Evolutionary conservation across 2,888 invertebrate genomes (phyloP), one percentile per base, ranked within the genome.

Genomic region (Hypolimnas misippus): DNA sequence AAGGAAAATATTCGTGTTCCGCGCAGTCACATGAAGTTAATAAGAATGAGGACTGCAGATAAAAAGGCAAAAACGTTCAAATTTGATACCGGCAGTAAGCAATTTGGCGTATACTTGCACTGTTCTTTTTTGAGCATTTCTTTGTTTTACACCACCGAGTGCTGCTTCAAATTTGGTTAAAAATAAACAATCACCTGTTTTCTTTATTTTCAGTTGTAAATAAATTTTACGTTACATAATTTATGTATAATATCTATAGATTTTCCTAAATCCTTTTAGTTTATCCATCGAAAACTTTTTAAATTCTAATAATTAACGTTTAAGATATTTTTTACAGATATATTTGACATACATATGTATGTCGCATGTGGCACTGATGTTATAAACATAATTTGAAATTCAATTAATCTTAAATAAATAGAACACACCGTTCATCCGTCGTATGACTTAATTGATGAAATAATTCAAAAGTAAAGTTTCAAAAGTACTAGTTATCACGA

Each of bases 1-100:
- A 81, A 80, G 81, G 86, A 85, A 81, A 84, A 74, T 83, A 89
- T 81, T 76, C 88, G 92, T 73, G 76, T 87, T 74, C 88, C 89
- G 82, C 92, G 94, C 83, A 94, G 94, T 93, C 89, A 93, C 88
- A 91, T 93, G 93, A 88, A 93, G 93, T 87, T 94, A 84, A 93
- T 94, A 89, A 91, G 94, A 86, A 93, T 94, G 89, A 92, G 94
- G 91, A 92, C 90, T 66, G 76, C 91, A 74, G 92, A 92, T 87
- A 92, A 92, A 92, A 92, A 90, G 83, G 83, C 88, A 78, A 93
- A 93, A 88, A 86, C 91, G 63, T 93, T 93, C 87, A 86, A 84
- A 92, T 94, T 94, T 89, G 93, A 94, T 92, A 93, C 94, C 81
- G 94, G 93, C 93, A 92, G 92, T 93, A 93, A 93, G 93, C 83